Conservation (phyloP, 2,888 invertebrate genomes). For the Chymomyza fuscimana region DNA sequence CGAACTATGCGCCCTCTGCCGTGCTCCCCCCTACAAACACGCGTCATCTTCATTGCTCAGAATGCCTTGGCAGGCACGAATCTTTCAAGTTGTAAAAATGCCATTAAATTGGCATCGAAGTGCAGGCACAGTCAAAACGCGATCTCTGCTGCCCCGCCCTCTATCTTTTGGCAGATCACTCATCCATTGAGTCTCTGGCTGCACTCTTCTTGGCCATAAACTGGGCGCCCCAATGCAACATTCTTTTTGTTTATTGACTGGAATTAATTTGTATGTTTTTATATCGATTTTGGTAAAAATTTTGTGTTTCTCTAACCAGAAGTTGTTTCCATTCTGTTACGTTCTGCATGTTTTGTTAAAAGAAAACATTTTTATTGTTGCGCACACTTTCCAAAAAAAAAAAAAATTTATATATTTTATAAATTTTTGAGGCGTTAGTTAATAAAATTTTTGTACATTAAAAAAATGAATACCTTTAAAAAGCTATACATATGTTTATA, state of each 20-base stretch:
- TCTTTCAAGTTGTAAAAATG: conserved; percentile 77
- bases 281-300: conserved; percentile 63
- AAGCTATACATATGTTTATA: conserved; percentile 12
- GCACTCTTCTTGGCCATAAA: conserved; percentile 56
- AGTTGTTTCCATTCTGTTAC: not conserved
- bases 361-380: conserved; percentile 38
- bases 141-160: not conserved
- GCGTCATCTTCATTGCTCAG: conserved; percentile 59
- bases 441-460: conserved; percentile 46
- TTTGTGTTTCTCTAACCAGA: conserved; percentile 22
- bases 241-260: conserved; percentile 61
- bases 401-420: not conserved
- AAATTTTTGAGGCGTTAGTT: conserved; percentile 10
- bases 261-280: conserved; percentile 74
- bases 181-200: not conserved
- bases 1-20: conserved; percentile 15
- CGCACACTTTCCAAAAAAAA: not conserved
- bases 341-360: conserved; percentile 49
- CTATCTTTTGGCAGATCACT: not conserved
- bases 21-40: conserved; percentile 21
- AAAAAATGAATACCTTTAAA: conserved; percentile 14
- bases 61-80: conserved; percentile 76
- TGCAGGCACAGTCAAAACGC: conserved; percentile 41
- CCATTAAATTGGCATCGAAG: conserved; percentile 78
- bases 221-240: conserved; percentile 24